Evolutionary conservation across 2,797 vertebrate species (phyloP).

Genomic region (Mormyrops attenuatus): DNA sequence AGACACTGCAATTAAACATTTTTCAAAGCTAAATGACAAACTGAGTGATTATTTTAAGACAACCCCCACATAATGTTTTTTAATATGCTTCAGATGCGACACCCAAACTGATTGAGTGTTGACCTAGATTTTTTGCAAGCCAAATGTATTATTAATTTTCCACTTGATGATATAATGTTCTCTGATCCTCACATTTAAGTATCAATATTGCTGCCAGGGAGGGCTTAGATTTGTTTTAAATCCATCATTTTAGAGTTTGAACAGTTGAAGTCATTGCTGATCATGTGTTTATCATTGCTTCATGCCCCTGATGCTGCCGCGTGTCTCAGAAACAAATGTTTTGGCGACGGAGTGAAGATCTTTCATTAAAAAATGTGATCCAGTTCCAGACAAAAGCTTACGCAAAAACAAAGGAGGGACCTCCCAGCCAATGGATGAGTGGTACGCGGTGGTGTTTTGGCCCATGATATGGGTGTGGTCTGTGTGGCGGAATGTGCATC

Average conservation of each 20-base stretch:
- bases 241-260: neutral
- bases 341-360: neutral
- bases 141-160: slow-evolving; percentile 2
- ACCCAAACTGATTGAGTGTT: neutral
- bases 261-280: neutral
- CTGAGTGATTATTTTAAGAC: neutral
- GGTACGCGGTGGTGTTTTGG: neutral
- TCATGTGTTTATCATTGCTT: slow-evolving; percentile 2
- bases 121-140: neutral
- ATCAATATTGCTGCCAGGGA: neutral
- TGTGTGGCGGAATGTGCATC: neutral
- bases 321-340: neutral
- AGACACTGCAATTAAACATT: neutral
- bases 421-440: neutral
- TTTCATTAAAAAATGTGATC: neutral
- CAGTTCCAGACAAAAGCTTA: neutral
- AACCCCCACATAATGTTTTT: neutral
- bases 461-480: neutral
- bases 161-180: neutral
- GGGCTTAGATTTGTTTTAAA: neutral
- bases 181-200: neutral
- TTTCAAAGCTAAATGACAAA: neutral
- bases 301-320: neutral
- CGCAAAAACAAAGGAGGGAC: neutral
- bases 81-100: neutral